Evolutionary conservation across 2,888 invertebrate genomes (phyloP), one percentile per base, ranked within the genome.

Genomic region (Ectemnius lituratus): DNA sequence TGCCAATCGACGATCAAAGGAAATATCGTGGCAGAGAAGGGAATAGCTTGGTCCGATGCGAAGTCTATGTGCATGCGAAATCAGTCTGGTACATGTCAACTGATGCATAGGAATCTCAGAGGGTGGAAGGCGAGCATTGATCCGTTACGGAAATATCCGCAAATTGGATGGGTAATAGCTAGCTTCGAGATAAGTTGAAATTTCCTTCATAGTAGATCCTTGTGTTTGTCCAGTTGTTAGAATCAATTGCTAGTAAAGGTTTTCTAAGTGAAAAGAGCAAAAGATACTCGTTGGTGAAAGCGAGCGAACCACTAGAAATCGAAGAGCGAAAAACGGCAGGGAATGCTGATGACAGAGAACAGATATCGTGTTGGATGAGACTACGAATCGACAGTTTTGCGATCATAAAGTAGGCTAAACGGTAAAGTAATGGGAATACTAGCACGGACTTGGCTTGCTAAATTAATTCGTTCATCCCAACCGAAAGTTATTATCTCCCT

Each of bases 121-220:
- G 37, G 37, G 63, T 73, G 62, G 71, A 72, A 62, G 49, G 49
- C 59, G 28, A 59, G 62, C 76, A 81, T 81, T 63, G 81, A 82
- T 82, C 70, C 28, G 59, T 56, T 73, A 76, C 75, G 70, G 79
- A 81, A 81, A 78, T 78, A 78, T 78, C 67, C 58, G 68, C 58
- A 75, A 68, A 83, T 73, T 67, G 68, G 57, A 57, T 28, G 52
- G 63, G 61, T 72, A 75, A 82, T 80, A 70, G 62, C 64, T 66
- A 64, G 71, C 8, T 67, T 16, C 49, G 37, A 68, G 64, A 69
- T 70, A 72, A 73, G 57, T 56, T 63, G 71, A 62, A 57, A 46
- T 63, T 18, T 57, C 8, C 37, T 11, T 6, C 8, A 4, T 37
- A 4, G 6, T 4, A 11, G 8, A 8, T 37, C 37, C 5, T 11